Base-by-base conservation (phyloP, 2,113 vertebrate species). In the Callopanchax toddi region DNA sequence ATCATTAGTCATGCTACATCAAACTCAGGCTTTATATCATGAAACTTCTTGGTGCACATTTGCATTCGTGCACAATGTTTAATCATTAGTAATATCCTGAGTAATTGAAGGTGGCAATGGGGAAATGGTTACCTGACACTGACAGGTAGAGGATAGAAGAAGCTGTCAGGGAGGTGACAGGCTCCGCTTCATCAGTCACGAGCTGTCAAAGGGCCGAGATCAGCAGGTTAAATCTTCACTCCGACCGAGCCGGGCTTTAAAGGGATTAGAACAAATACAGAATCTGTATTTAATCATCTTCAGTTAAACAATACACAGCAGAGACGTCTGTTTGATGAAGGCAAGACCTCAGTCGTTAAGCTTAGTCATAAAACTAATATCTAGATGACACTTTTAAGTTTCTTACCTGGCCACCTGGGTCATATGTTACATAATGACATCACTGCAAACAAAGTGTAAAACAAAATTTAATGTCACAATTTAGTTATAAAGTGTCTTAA, bases 91-190 rank as follows among this genome's bases (percentile, higher is more conserved):
- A 45, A 71, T 77, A 70, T 79, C 71, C 74, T 16, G 18, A 50
- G 74, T 91, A 88, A 91, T 90, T 81, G 76, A 84, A 85, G 85
- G 70, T 85, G 89, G 84, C 88, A 83, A 77, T 67, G 73, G 79
- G 82, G 79, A 88, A 87, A 79, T 73, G 88, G 85, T 74, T 77
- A 80, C 75, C 81, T 86, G 86, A 81, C 84, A 77, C 73, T 83
- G 86, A 83, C 69, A 40, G 51, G 69, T 23, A 65, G 66, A 67
- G 60, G 63, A 78, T 54, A 74, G 62, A 70, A 55, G 72, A 55
- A 13, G 62, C 70, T 78, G 84, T 87, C 88, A 86, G 69, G 0
- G 59, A 78, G 75, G 62, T 23, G 67, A 36, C 69, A 29, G 62
- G 67, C 74, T n/a, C 52, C 2, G 59, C 65, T 74, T 83, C 79